Evolutionary conservation across 2,113 vertebrate genomes (phyloP).

Genomic region (Rhizomys pruinosus): DNA sequence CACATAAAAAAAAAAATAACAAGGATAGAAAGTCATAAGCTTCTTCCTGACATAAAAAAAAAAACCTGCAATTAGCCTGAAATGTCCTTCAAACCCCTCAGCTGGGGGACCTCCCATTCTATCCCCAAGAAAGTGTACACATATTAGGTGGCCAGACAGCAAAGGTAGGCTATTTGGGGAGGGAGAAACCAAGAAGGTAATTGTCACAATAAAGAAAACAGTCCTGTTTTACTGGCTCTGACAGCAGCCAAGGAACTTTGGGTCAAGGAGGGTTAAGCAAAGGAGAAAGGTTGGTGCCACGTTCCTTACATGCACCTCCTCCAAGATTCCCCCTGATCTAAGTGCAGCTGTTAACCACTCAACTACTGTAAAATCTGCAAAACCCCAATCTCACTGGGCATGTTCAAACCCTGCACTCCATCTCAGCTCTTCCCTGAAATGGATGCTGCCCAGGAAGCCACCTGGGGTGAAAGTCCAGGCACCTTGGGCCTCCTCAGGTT

Average conservation of each 20-base stretch:
- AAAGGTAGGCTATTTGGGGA: conserved; percentile 13
- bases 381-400: conserved; percentile 76
- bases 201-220: conserved; percentile 68
- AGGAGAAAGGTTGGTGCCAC: conserved; percentile 57
- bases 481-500: neutral
- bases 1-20: no score
- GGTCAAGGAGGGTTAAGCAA: neutral
- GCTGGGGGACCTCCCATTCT: neutral
- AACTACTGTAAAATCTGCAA: conserved; percentile 82
- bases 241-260: neutral
- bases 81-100: neutral
- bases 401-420: conserved; percentile 77
- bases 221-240: conserved; percentile 62
- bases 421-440: conserved; percentile 80
- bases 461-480: neutral
- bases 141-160: conserved; percentile 63
- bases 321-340: conserved; percentile 74
- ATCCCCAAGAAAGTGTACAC: conserved; percentile 62
- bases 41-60: conserved; percentile 65
- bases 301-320: conserved; percentile 71
- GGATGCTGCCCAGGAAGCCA: conserved; percentile 76
- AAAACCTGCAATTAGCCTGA: conserved; percentile 62
- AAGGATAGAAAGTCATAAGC: conserved; percentile 59
- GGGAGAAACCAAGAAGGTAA: conserved; percentile 74
- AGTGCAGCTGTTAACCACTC: conserved; percentile 80